Base-by-base conservation (phyloP, 2,888 invertebrate genomes). In the Hemistola chrysoprasaria region DNA sequence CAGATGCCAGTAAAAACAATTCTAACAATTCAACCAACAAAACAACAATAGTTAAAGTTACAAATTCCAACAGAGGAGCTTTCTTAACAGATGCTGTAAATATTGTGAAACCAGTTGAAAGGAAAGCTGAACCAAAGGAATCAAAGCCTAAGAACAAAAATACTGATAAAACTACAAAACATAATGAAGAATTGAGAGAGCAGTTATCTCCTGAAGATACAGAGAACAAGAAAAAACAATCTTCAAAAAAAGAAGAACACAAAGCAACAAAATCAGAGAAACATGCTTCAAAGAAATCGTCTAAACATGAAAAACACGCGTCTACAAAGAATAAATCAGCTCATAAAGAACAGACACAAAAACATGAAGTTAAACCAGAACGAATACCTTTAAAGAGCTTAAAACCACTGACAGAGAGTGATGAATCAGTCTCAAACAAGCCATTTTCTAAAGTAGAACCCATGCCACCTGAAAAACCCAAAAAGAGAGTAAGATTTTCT, bases 61-160 rank as follows among this genome's bases (percentile, higher is more conserved):
- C 91, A 0, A 54, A 71, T 10, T 78, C 80, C 20, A 91, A 91
- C 52, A 83, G 92, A 20, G 91, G 91, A 0, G 90, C 90, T 23
- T 91, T 92, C 59, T 72, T 93, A 28, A 79, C 78, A 9, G 78
- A 84, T 57, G 39, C 57, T 24, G 57, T 55, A 22, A 56, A 70
- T 54, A 51, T 63, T 42, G 64, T 69, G 1, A 72, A 74, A 54
- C 68, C 75, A 38, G 70, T 59, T 11, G 71, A 72, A 41, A 64
- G 60, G 57, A 76, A 69, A 44, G 58, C 56, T 31, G 56, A 52
- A 40, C 27, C 26, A 31, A 56, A 52, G 40, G 29, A 39, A 22
- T 21, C 30, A 6, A 62, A 58, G 41, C 26, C 36, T 16, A 61
- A 59, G 56, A 32, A 46, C 4, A 41, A 47, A 32, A 46, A 11